Evolutionary conservation across 2,888 invertebrate genomes (phyloP).

Genomic region (Drosophila trichaetosa): DNA sequence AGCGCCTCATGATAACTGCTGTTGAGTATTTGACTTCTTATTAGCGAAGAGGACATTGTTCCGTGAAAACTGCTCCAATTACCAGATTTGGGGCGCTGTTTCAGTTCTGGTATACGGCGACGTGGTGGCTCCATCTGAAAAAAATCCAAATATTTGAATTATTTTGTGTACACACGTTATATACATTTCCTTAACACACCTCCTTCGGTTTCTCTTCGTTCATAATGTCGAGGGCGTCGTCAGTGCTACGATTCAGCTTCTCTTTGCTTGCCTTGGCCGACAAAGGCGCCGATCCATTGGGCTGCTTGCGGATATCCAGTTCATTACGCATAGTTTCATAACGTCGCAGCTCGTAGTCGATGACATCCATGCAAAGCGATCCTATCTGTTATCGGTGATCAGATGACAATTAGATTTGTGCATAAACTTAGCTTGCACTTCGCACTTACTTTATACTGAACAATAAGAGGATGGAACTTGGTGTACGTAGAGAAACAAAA

Average conservation of each 20-base stretch:
- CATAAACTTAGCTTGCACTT: not conserved
- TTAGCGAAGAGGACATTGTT: slow-evolving; percentile 86
- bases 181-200: slow-evolving; percentile 50
- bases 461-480: slow-evolving; percentile 96
- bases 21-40: slow-evolving; percentile 87
- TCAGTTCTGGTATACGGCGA: slow-evolving; percentile 90
- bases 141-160: slow-evolving; percentile 3
- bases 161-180: not conserved
- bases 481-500: slow-evolving; percentile 98
- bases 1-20: slow-evolving; percentile 90
- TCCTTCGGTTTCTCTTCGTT: slow-evolving; percentile 85
- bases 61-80: slow-evolving; percentile 87
- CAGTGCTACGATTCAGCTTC: slow-evolving; percentile 82
- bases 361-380: slow-evolving; percentile 97
- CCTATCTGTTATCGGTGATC: slow-evolving; percentile 89
- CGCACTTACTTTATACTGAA: slow-evolving; percentile 93
- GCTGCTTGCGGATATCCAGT: slow-evolving; percentile 86
- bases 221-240: slow-evolving; percentile 85
- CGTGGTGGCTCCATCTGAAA: slow-evolving; percentile 87
- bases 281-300: slow-evolving; percentile 72
- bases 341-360: slow-evolving; percentile 96
- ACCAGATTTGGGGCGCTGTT: slow-evolving; percentile 91
- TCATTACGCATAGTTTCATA: slow-evolving; percentile 96
- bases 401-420: not conserved
- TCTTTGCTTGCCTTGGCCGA: slow-evolving; percentile 83